Evolutionary conservation across 1,140 invertebrate genomes (phyloP).

Genomic region (Macrostomum lignano): DNA sequence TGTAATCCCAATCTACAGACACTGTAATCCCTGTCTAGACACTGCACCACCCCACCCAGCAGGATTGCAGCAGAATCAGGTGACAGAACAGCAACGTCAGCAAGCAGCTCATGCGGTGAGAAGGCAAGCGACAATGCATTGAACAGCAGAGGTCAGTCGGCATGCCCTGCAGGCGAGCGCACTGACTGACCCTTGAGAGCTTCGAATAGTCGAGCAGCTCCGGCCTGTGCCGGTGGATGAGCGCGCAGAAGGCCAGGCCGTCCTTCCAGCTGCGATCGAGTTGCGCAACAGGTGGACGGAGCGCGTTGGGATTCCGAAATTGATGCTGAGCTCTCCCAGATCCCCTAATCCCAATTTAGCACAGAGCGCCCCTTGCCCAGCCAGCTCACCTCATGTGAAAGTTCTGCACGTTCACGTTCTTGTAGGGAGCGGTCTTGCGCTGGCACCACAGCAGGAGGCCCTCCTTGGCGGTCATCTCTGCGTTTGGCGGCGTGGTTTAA

Average conservation of each 20-base stretch:
- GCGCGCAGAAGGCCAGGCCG: slow-evolving; percentile 90
- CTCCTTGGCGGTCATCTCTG: slow-evolving; percentile 96
- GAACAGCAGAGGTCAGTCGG: neutral
- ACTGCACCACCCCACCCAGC: no score
- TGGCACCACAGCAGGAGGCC: slow-evolving; percentile 95
- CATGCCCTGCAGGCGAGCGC: neutral
- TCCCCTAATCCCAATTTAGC: no score
- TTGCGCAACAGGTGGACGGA: no score
- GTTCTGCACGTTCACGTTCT: slow-evolving; percentile 99
- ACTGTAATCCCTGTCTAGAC: no score
- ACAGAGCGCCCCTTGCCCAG: no score
- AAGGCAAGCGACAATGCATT: no score
- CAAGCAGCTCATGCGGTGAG: no score
- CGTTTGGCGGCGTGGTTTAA: slow-evolving; percentile 8
- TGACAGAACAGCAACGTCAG: no score
- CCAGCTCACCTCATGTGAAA: slow-evolving; percentile 54
- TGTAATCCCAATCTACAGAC: no score
- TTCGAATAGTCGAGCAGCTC: slow-evolving; percentile 94
- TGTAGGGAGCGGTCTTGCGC: slow-evolving; percentile 93
- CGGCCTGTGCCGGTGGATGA: slow-evolving; percentile 86
- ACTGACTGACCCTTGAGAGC: slow-evolving; percentile 47
- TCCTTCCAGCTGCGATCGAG: slow-evolving; percentile 55
- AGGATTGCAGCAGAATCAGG: no score
- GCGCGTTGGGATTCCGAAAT: no score
- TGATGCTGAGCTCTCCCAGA: no score